Percentiles rank a stretch among this genome's conserved stretches.
Evolutionary conservation across 1,140 invertebrate species (phyloP).

Genomic region (Samia ricini): DNA sequence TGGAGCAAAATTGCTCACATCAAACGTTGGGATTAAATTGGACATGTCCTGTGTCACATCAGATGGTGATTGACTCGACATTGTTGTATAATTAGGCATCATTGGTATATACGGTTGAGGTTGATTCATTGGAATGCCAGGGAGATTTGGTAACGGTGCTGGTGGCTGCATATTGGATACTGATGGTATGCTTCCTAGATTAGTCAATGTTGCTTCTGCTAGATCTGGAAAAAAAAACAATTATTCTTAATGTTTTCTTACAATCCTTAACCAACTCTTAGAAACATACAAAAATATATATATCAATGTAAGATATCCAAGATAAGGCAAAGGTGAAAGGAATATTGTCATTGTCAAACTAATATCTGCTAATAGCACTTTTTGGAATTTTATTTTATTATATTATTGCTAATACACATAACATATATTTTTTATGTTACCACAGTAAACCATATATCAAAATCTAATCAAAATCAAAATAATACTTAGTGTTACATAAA

Average conservation of each 20-base stretch:
- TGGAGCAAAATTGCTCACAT: conserved; percentile 61
- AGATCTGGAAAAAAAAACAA: conserved; percentile 50
- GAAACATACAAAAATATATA: too few relatives aligned
- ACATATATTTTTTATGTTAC: too few relatives aligned
- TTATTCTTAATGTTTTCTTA: not conserved
- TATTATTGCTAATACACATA: too few relatives aligned
- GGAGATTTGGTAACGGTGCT: conserved; percentile 77
- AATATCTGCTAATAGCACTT: too few relatives aligned
- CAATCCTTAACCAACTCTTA: too few relatives aligned
- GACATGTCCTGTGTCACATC: conserved; percentile 25
- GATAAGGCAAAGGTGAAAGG: too few relatives aligned
- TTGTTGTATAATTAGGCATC: conserved; percentile 67
- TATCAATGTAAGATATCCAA: too few relatives aligned
- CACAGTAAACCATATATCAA: too few relatives aligned
- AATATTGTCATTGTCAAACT: too few relatives aligned
- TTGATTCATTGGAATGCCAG: conserved; percentile 80
- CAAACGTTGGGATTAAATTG: conserved; percentile 66
- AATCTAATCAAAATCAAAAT: too few relatives aligned
- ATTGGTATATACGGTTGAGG: conserved; percentile 77
- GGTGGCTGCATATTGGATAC: conserved; percentile 69
- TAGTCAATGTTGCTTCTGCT: conserved; percentile 67
- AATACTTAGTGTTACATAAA: too few relatives aligned
- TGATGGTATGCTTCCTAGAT: conserved; percentile 67
- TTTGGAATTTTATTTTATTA: too few relatives aligned
- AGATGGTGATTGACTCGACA: conserved; percentile 30